Evolutionary conservation across 2,113 vertebrate genomes (phyloP), one percentile per base, ranked within the genome.

Genomic region (Peromyscus leucopus): DNA sequence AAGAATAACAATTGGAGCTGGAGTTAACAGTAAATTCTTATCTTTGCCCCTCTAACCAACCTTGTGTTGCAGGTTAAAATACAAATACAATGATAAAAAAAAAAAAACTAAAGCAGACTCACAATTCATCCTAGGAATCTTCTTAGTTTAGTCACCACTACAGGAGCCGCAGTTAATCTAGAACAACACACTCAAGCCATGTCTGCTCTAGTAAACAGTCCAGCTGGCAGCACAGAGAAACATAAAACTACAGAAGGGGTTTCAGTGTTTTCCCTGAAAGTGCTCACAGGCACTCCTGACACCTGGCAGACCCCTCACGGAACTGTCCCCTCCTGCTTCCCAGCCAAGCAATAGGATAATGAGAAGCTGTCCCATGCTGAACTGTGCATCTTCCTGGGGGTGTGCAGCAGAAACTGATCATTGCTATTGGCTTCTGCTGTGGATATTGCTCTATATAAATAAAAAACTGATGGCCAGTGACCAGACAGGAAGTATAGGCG

Each of bases 211-310:
- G 0, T 7, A 65, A 55, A 57, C 65, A 59, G 39, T 36, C 69
- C 75, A 7, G 1, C 17, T 5, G 8, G 78, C 42, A 85, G 75
- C 7, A 42, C 69, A 15, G 33, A 24, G 7, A 4, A 7, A 1
- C 0, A 31, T 55, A 59, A n/a, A 80, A 36, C 16, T 6, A 51
- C 67, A 65, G 63, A 95, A 79, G 55, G 6, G 0, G 11, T 4
- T 61, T 19, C 28, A 0, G 26, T 55, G 3, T 65, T 87, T 7
- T 61, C 31, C n/a, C 31, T 4, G 36, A 65, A 17, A 15, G 7
- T 0, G 0, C 28, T 1, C 0, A 21, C 9, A 21, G 15, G 3
- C 5, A 1, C 0, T 48, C 26, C 31, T 12, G 31, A 36, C 24
- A 5, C 13, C 0, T 0, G 31, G n/a, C 2, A 36, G 21, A 28